phyloP scores from a whole-genome alignment of 1,140 invertebrate genomes.

The Drosophila parvula region DNA sequence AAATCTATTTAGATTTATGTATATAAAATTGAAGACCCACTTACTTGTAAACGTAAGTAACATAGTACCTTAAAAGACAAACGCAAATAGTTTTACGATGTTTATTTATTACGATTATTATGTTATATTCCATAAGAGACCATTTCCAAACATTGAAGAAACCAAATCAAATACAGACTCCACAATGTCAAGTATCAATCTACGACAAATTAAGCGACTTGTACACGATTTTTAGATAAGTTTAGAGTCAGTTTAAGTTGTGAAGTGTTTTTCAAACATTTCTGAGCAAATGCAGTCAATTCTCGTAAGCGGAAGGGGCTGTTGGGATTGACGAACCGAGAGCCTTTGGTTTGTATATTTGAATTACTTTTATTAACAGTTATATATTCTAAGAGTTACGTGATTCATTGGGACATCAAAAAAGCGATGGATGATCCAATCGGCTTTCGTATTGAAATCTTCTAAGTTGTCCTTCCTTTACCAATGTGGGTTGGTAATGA shows the following conservation, averaged over 20 bases:
- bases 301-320: no score
- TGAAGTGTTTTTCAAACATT: not conserved
- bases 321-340: not conserved
- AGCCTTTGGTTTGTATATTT: slow-evolving; percentile 7
- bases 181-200: not conserved
- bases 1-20: no score
- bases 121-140: not conserved
- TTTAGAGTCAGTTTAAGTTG: not conserved
- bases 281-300: not conserved
- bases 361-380: slow-evolving; percentile 27
- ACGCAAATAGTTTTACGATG: not conserved
- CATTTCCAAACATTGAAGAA: not conserved
- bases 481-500: not conserved
- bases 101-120: not conserved
- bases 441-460: not conserved
- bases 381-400: slow-evolving; percentile 3
- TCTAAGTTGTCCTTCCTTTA: slow-evolving; percentile 5
- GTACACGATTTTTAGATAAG: not conserved
- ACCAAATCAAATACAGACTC: not conserved
- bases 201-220: not conserved
- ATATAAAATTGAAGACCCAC: no score
- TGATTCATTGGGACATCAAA: slow-evolving; percentile 19
- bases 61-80: not conserved
- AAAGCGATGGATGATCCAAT: not conserved
- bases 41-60: no score